phyloP scores from a whole-genome alignment of 1,140 invertebrate genomes.

The Branchinecta lindahli region DNA sequence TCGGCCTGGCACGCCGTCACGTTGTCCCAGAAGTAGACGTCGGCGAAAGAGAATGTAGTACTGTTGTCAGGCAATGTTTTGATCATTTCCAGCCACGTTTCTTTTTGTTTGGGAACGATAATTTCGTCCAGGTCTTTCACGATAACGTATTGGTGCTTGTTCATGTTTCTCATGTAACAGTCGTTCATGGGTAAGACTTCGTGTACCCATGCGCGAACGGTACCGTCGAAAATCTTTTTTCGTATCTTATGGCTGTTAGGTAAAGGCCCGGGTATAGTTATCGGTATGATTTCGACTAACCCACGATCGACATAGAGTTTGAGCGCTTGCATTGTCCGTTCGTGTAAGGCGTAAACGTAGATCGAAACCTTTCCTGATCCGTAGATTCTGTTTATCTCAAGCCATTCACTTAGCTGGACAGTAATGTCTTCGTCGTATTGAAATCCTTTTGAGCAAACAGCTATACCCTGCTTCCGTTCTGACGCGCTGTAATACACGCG shows the following conservation, averaged over 20 bases:
- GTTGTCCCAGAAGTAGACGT: not conserved
- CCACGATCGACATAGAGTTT: not conserved
- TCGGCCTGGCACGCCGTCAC: not conserved
- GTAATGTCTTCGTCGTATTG: not conserved
- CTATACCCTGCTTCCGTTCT: not conserved
- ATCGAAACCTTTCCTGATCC: not conserved
- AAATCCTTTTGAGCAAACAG: not conserved
- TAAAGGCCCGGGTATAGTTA: not conserved
- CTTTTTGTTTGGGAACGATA: not conserved
- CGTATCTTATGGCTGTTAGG: not conserved
- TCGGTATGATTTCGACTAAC: not conserved
- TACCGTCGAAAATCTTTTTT: not conserved
- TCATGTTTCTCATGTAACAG: not conserved
- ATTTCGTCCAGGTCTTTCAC: not conserved
- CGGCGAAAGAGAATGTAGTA: not conserved
- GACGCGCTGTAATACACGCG: not conserved
- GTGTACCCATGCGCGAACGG: constrained; percentile 1
- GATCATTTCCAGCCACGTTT: not conserved
- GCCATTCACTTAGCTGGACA: not conserved
- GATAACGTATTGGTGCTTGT: not conserved
- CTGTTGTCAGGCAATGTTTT: not conserved
- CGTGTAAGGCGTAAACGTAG: not conserved
- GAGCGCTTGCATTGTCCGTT: not conserved
- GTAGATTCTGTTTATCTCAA: not conserved
- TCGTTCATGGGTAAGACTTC: not conserved